Evolutionary conservation across 2,888 invertebrate species (phyloP).

Genomic region (Drepanosiphum platanoidis): DNA sequence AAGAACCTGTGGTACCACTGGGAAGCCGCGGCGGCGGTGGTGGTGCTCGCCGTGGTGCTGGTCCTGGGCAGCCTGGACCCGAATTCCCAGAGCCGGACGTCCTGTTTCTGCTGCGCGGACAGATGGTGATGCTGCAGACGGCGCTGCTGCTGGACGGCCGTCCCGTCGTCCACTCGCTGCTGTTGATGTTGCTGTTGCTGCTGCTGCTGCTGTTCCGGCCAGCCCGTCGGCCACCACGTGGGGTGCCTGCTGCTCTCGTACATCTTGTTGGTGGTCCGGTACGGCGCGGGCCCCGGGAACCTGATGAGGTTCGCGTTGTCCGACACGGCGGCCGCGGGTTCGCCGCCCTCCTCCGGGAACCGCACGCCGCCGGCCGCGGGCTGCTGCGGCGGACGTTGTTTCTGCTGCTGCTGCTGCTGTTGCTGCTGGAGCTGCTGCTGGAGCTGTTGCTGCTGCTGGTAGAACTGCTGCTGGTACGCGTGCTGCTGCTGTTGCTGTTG

Average conservation of each 20-base stretch:
- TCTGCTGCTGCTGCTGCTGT: slow-evolving; percentile 13
- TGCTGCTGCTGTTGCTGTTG: slow-evolving; percentile 1
- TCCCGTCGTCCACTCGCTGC: background rate
- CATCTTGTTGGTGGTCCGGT: slow-evolving; percentile 56
- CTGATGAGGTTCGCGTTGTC: slow-evolving; percentile 33
- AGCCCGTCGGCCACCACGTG: slow-evolving; percentile 53
- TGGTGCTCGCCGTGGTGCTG: slow-evolving; percentile 3
- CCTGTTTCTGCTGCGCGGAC: slow-evolving; percentile 32
- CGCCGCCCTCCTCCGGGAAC: slow-evolving; percentile 33
- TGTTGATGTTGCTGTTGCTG: slow-evolving; percentile 23
- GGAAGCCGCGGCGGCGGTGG: background rate
- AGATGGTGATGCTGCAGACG: slow-evolving; percentile 5
- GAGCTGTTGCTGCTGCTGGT: background rate
- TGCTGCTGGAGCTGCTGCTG: slow-evolving; percentile 3
- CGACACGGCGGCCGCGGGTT: background rate
- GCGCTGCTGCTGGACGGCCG: slow-evolving; percentile 20
- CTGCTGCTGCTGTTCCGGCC: slow-evolving; percentile 36
- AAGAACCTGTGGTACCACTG: slow-evolving; percentile 49
- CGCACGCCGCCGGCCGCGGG: background rate
- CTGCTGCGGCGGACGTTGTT: slow-evolving; percentile 21
- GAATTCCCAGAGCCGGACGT: slow-evolving; percentile 43
- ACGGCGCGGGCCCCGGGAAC: slow-evolving; percentile 38
- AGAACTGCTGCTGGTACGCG: background rate
- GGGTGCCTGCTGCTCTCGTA: slow-evolving; percentile 59
- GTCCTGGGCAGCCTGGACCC: slow-evolving; percentile 41